Conservation (phyloP, 2,888 invertebrate species). For the Phyllotreta cruciferae region DNA sequence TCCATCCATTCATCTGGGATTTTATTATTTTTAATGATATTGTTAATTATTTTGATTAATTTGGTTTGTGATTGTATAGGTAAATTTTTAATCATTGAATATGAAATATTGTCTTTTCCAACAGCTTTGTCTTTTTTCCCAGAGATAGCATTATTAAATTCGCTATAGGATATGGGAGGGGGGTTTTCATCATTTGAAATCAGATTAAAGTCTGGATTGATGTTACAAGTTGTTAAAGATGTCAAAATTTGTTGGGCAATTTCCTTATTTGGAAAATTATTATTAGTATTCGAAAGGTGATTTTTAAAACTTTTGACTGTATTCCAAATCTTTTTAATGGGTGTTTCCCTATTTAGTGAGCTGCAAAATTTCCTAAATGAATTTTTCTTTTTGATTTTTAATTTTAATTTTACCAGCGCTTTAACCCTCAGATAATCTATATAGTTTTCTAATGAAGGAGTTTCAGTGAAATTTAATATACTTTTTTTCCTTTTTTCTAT, state of each 20-base stretch:
- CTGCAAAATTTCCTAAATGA: constrained; percentile 12
- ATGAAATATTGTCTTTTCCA: constrained; percentile 1
- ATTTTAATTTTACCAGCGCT: constrained; percentile 16
- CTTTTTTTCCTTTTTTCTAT: constrained; percentile 6
- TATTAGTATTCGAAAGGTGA: constrained; percentile 1
- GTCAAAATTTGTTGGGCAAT: not conserved
- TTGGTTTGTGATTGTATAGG: not conserved
- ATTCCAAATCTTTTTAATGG: constrained; percentile 15
- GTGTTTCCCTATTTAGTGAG: constrained; percentile 8
- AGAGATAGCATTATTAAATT: not conserved
- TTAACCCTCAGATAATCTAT: constrained; percentile 7
- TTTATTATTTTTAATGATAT: constrained; percentile 7
- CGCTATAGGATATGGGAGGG: not conserved
- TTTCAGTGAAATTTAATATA: not conserved
- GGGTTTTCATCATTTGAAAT: not conserved
- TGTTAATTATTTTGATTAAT: not conserved
- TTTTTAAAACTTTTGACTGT: constrained; percentile 17
- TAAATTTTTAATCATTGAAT: constrained; percentile 4
- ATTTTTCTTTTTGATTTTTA: constrained; percentile 10
- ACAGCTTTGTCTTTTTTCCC: constrained; percentile 8
- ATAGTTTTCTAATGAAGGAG: constrained; percentile 7
- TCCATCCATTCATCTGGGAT: constrained; percentile 11
- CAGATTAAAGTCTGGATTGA: not conserved
- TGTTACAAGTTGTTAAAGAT: constrained; percentile 6
- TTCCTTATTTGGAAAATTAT: constrained; percentile 2